These are phyloP conservation scores for Pituophis catenifer DNA, from an alignment of 2,113 vertebrate species.

Conservation along the genomic window DNA sequence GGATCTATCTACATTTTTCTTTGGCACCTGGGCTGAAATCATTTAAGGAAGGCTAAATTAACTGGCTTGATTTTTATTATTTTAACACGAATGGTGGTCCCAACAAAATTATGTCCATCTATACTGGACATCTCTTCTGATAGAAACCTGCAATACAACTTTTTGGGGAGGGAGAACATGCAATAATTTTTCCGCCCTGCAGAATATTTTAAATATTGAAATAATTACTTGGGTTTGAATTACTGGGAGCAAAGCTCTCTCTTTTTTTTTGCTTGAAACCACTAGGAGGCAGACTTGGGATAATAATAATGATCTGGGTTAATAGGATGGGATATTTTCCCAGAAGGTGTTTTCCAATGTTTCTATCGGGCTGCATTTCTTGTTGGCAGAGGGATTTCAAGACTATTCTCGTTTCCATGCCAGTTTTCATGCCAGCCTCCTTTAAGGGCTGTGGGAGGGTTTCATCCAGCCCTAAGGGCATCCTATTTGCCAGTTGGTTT, in stretches of 20 bases:
- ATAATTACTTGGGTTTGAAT: background rate
- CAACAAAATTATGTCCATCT: background rate
- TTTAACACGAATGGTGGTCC: background rate
- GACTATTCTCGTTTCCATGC: background rate
- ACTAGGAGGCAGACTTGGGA: conserved; percentile 75
- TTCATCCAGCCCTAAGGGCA: background rate
- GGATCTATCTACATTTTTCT: background rate
- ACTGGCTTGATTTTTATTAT: background rate
- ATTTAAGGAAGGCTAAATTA: background rate
- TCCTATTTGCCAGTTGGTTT: background rate
- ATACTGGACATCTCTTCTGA: too few species aligned
- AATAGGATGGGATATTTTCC: background rate
- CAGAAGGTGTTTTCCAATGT: background rate
- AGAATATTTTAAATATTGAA: background rate
- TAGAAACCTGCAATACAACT: background rate
- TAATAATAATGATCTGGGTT: conserved; percentile 63
- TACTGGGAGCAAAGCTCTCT: background rate
- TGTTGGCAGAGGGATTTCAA: background rate
- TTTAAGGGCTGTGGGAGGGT: background rate
- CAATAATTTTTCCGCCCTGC: background rate
- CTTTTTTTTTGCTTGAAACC: conserved; percentile 52
- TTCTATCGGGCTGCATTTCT: background rate
- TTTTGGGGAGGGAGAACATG: background rate
- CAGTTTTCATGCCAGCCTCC: background rate
- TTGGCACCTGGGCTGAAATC: background rate